Evolutionary conservation across 1,140 invertebrate genomes (phyloP), one percentile per base, ranked within the genome.

Genomic region (Heliconius nattereri): DNA sequence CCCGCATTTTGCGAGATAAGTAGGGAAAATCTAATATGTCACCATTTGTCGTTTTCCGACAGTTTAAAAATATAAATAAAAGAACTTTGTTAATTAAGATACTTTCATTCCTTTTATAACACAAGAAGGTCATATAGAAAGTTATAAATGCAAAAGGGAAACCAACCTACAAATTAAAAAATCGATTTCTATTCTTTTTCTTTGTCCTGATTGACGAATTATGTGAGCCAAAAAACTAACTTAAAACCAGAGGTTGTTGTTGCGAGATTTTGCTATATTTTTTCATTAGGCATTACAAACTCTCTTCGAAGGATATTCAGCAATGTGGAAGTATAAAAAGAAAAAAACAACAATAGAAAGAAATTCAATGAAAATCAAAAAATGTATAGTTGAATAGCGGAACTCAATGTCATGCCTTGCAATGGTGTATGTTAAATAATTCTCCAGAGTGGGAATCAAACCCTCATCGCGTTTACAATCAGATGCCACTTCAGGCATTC

Each of bases 91-190:
- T 29, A 45, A 40, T 76, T 37, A 72, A 2, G 20, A 35, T 32
- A 72, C n/a, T 40, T 72, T 72, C 35, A 37, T 37, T 72, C 71
- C 32, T 72, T 72, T 72, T 40, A 35, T 9, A 37, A 72, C 2
- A 72, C 7, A 23, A 23, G 19, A 57, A 57, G 13, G 11, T 13
- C 60, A 29, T 66, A 29, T 29, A 2, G 26, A 29, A 26, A 16
- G 26, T 29, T 7, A 57, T 6, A 23, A 57, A 57, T 57, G 16
- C 20, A 66, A 11, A 29, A 26, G 60, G 57, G n/a, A 60, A 66
- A 13, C 29, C 26, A 7, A 11, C 23, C 26, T 29, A 66, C 23
- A 66, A 26, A 66, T 66, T 29, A 66, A 29, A 26, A 66, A 29
- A 66, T 16, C n/a, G 49, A 54, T 35, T 66, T 66, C 60, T 66